Evolutionary conservation across 2,113 vertebrate species (phyloP).

Genomic region (Morone saxatilis): DNA sequence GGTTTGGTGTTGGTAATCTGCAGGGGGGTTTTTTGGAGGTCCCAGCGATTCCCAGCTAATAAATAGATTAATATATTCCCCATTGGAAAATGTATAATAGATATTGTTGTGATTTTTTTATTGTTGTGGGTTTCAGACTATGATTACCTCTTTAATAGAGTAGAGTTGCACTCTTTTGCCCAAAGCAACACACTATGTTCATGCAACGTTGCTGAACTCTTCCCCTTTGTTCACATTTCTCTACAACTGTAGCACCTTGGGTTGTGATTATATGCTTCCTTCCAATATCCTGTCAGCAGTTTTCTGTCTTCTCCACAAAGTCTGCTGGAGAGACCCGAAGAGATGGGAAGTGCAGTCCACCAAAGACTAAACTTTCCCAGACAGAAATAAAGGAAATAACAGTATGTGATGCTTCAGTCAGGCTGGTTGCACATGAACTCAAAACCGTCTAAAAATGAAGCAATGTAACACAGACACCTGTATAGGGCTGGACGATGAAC

Average conservation of each 20-base stretch:
- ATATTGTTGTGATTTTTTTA: not conserved
- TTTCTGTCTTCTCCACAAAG: conserved; percentile 23
- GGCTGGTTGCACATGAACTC: not conserved
- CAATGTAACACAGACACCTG: not conserved
- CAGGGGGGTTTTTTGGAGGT: not conserved
- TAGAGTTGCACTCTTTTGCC: not conserved
- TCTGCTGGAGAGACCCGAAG: conserved; percentile 4
- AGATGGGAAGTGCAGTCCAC: conserved; percentile 14
- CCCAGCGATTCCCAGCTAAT: not conserved
- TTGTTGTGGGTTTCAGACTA: too few relatives aligned
- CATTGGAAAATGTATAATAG: not conserved
- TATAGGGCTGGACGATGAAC: not conserved
- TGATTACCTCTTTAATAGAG: not conserved
- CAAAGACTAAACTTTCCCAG: conserved; percentile 19
- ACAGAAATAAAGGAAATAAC: conserved; percentile 12
- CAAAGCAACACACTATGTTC: not conserved
- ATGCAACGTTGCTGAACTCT: not conserved
- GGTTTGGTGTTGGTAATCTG: not conserved
- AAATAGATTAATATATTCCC: not conserved
- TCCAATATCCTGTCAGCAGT: conserved; percentile 24
- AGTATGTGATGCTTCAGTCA: conserved; percentile 18
- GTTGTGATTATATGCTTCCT: conserved; percentile 26
- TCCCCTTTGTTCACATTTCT: not conserved
- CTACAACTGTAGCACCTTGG: not conserved
- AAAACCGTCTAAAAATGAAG: not conserved